Evolutionary conservation across 2,888 invertebrate species (phyloP).

Genomic region (Mantis religiosa): DNA sequence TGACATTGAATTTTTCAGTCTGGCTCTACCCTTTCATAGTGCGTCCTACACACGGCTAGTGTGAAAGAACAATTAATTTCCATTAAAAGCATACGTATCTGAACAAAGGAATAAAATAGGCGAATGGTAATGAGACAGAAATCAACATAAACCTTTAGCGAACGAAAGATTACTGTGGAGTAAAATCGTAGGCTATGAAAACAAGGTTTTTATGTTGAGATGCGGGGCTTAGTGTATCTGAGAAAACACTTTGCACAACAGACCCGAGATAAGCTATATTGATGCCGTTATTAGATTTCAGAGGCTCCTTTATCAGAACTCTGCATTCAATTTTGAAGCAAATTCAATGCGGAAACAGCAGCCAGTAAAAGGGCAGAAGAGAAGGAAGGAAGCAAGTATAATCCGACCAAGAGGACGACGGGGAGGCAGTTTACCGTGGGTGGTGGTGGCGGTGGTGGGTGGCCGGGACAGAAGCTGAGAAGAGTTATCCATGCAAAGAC

Average conservation of each 20-base stretch:
- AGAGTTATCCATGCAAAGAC: constrained; percentile 33
- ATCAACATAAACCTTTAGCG: too few relatives aligned
- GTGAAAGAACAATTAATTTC: too few relatives aligned
- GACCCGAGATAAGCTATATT: not conserved
- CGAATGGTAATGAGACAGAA: too few relatives aligned
- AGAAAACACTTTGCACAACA: not conserved
- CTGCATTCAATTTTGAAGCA: constrained; percentile 20
- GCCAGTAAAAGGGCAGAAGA: not conserved
- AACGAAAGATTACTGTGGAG: too few relatives aligned
- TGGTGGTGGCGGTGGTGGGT: not conserved
- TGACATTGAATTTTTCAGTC: too few relatives aligned
- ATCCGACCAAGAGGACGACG: not conserved
- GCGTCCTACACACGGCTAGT: too few relatives aligned
- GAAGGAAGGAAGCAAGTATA: not conserved
- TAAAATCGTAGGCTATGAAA: too few relatives aligned
- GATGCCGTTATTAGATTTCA: constrained; percentile 19
- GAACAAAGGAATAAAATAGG: too few relatives aligned
- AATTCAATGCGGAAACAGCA: not conserved
- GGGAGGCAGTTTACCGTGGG: not conserved
- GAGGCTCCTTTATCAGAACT: constrained; percentile 22
- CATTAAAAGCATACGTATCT: too few relatives aligned
- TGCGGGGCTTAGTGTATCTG: too few relatives aligned
- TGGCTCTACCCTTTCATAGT: too few relatives aligned
- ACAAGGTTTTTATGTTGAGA: too few relatives aligned
- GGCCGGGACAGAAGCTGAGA: constrained; percentile 21